phyloP scores from a whole-genome alignment of 2,113 vertebrate genomes.

The Sinocyclocheilus anophthalmus region DNA sequence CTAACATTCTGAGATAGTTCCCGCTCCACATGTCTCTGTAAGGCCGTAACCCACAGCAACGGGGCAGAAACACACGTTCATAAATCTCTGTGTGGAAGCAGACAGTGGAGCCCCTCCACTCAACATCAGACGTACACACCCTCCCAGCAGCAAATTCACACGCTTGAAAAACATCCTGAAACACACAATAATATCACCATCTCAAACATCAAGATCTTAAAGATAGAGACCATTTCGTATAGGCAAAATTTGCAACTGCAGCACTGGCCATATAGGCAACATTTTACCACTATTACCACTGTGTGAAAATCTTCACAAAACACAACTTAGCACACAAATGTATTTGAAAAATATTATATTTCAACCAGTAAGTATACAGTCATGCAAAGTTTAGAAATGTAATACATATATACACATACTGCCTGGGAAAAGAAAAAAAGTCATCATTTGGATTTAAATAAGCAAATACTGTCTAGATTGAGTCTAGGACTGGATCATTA shows the following conservation, averaged over 20 bases:
- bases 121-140: constrained; percentile 90
- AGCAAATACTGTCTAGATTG: too few species aligned
- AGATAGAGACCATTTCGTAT: neutral
- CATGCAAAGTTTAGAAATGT: too few species aligned
- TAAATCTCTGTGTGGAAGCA: constrained; percentile 90
- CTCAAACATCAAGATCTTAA: neutral
- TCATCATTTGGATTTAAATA: too few species aligned
- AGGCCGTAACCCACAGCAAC: constrained; percentile 94
- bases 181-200: neutral
- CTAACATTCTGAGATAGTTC: constrained; percentile 92
- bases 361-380: too few species aligned
- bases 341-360: too few species aligned
- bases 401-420: too few species aligned
- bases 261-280: neutral
- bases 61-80: constrained; percentile 97
- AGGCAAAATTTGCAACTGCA: neutral
- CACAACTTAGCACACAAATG: too few species aligned
- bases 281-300: too few species aligned
- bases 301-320: too few species aligned
- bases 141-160: constrained; percentile 89
- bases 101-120: constrained; percentile 94
- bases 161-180: constrained; percentile 88
- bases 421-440: too few species aligned
- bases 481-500: too few species aligned
- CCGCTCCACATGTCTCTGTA: constrained; percentile 95